Conservation (phyloP, 2,797 vertebrate genomes). For the Oryzias sinensis region DNA sequence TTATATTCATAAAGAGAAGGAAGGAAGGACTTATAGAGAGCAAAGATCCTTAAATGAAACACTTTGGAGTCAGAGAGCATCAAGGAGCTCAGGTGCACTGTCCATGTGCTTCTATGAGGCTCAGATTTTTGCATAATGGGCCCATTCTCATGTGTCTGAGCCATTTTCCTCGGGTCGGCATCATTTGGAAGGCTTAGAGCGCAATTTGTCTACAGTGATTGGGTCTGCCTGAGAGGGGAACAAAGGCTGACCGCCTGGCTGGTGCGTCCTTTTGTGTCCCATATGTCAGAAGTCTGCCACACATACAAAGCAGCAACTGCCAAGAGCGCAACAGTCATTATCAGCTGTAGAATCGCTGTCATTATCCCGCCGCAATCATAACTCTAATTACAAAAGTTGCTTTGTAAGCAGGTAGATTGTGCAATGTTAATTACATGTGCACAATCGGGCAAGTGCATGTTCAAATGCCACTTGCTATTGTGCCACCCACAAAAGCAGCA, state of each 20-base stretch:
- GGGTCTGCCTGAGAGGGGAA: constrained; percentile 67
- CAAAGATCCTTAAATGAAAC: constrained; percentile 22
- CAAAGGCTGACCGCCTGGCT: constrained; percentile 64
- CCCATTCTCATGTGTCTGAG: constrained; percentile 62
- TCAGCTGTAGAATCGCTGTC: constrained; percentile 66
- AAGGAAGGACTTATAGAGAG: background rate
- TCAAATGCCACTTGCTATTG: constrained; percentile 72
- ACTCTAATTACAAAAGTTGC: constrained; percentile 82
- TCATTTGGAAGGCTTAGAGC: constrained; percentile 63
- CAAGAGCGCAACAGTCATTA: constrained; percentile 69
- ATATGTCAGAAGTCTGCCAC: constrained; percentile 75
- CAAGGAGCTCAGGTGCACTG: constrained; percentile 30
- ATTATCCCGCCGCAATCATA: constrained; percentile 77
- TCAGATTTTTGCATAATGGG: constrained; percentile 51
- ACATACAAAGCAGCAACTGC: constrained; percentile 72
- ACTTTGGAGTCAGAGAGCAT: constrained; percentile 23
- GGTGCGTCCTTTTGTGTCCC: constrained; percentile 78
- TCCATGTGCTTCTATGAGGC: constrained; percentile 24
- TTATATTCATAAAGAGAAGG: background rate
- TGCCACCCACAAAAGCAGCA: constrained; percentile 47
- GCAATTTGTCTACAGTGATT: constrained; percentile 76
- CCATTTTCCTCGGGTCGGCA: constrained; percentile 52
- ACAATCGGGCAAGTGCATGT: constrained; percentile 50
- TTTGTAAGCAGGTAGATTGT: constrained; percentile 78
- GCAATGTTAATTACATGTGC: constrained; percentile 74